Conservation (phyloP, 2,888 invertebrate species). For the Stramonita haemastoma region DNA sequence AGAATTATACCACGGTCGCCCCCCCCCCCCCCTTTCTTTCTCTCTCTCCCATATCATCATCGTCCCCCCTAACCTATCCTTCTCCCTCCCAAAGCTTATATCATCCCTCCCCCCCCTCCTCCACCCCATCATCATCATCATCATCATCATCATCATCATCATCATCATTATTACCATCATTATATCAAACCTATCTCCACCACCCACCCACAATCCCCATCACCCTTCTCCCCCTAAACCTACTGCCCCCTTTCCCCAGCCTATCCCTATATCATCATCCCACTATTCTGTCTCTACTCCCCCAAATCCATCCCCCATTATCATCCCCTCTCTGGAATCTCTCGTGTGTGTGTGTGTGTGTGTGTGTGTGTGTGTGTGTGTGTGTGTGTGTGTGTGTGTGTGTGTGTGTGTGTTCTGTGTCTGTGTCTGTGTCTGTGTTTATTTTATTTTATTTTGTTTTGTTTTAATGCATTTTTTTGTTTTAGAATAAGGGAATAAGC, state of each 20-base stretch:
- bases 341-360: neutral
- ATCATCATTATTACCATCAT: too few relatives aligned
- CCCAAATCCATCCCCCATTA: neutral
- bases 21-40: neutral
- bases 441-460: too few relatives aligned
- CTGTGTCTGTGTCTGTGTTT: too few relatives aligned
- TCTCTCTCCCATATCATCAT: neutral
- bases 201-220: too few relatives aligned
- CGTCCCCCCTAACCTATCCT: neutral
- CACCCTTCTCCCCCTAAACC: too few relatives aligned
- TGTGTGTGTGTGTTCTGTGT: neutral
- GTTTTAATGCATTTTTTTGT: too few relatives aligned
- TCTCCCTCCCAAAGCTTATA: neutral
- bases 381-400: constrained; percentile 8
- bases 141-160: too few relatives aligned
- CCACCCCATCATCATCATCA: neutral
- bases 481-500: too few relatives aligned
- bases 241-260: neutral
- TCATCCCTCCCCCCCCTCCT: neutral
- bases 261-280: neutral
- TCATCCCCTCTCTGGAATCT: neutral
- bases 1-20: too few relatives aligned
- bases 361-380: constrained; percentile 3
- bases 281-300: neutral
- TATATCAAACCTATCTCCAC: too few relatives aligned